Conservation (phyloP, 1,140 invertebrate species). For the Heliconius eleuchia region DNA sequence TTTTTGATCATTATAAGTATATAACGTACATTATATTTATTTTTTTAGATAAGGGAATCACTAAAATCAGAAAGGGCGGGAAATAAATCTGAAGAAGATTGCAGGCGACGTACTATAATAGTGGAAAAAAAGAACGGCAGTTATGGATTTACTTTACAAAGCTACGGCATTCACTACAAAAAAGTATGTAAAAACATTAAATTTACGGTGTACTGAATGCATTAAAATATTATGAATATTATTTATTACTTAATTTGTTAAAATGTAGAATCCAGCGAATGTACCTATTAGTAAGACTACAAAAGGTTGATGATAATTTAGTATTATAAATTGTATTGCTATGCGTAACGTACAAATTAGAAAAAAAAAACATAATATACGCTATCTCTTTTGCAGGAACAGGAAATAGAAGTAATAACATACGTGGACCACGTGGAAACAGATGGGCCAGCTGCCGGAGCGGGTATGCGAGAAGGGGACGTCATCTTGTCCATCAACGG, state of each 20-base stretch:
- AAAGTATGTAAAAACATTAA: slow-evolving; percentile 81
- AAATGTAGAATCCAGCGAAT: neutral
- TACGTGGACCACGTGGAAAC: slow-evolving; percentile 98
- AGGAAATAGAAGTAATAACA: slow-evolving; percentile 95
- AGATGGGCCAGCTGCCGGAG: slow-evolving; percentile 92
- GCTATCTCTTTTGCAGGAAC: slow-evolving; percentile 64
- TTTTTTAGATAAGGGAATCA: slow-evolving; percentile 86
- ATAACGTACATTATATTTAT: neutral
- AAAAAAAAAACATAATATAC: neutral
- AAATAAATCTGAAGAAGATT: slow-evolving; percentile 90
- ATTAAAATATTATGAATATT: no score
- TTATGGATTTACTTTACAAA: slow-evolving; percentile 96
- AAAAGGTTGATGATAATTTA: neutral
- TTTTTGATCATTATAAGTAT: no score
- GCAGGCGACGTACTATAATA: slow-evolving; percentile 92
- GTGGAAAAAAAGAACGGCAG: slow-evolving; percentile 95
- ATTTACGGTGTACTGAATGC: neutral
- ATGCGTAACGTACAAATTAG: neutral
- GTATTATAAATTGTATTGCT: neutral
- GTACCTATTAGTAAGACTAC: neutral
- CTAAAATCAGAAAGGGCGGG: slow-evolving; percentile 89
- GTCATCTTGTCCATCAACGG: slow-evolving; percentile 97
- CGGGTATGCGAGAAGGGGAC: slow-evolving; percentile 96
- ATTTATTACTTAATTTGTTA: neutral
- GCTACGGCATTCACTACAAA: slow-evolving; percentile 97